Conservation (phyloP, 2,113 vertebrate species). For the Xenopus laevis region DNA sequence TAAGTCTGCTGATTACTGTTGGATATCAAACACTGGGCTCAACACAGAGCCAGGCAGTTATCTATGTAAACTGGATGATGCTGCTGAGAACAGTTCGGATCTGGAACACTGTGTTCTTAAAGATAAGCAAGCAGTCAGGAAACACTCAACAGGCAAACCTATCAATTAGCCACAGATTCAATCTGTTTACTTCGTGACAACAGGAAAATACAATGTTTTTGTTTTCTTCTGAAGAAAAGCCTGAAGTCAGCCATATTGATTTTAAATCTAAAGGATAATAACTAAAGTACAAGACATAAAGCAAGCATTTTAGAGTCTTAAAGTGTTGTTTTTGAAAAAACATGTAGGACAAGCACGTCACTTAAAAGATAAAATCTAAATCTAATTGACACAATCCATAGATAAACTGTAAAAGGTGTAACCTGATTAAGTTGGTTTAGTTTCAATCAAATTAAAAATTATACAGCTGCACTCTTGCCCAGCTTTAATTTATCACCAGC, state of each 20-base stretch:
- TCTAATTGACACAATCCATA: too few species aligned
- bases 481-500: too few species aligned
- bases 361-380: too few species aligned
- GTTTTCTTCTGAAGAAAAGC: conserved; percentile 10
- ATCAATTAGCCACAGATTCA: neutral
- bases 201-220: conserved; percentile 2
- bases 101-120: neutral
- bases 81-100: neutral
- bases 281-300: neutral
- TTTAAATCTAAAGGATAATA: conserved; percentile 43
- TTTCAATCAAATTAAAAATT: too few species aligned
- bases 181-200: neutral
- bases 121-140: neutral
- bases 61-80: neutral
- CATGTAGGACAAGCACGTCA: too few species aligned
- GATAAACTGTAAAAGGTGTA: too few species aligned
- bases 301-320: neutral
- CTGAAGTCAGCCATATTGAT: neutral
- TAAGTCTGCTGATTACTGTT: neutral
- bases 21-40: neutral
- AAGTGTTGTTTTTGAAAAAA: too few species aligned
- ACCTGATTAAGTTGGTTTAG: too few species aligned
- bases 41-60: neutral
- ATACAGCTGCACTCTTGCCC: too few species aligned
- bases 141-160: neutral